Evolutionary conservation across 1,140 invertebrate species (phyloP).

Genomic region (Drosophila sp.): DNA sequence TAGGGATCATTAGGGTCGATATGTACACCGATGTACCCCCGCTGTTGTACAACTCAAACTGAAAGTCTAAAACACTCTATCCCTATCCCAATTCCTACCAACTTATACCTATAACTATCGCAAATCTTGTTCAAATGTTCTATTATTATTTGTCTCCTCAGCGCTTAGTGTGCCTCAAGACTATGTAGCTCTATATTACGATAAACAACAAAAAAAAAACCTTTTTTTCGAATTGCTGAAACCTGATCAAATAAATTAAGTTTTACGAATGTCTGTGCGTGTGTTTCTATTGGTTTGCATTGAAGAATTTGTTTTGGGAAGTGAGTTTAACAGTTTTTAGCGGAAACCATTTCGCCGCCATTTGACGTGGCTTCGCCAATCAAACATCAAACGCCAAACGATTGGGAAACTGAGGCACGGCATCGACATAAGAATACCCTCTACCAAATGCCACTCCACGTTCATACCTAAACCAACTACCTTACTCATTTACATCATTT

Average conservation of each 20-base stretch:
- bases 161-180: constrained; percentile 59
- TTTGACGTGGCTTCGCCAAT: background rate
- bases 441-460: no score
- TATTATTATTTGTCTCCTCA: constrained; percentile 32
- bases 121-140: constrained; percentile 15
- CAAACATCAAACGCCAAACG: no score
- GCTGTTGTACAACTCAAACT: constrained; percentile 52
- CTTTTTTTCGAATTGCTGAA: constrained; percentile 67
- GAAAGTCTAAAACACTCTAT: constrained; percentile 34
- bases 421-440: background rate
- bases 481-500: no score
- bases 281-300: constrained; percentile 28
- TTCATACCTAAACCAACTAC: no score
- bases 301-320: constrained; percentile 24
- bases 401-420: background rate
- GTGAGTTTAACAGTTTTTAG: background rate
- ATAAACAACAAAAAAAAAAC: constrained; percentile 52
- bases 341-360: background rate
- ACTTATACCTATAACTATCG: constrained; percentile 19
- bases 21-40: constrained; percentile 40
- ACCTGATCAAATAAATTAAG: constrained; percentile 76
- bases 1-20: constrained; percentile 52
- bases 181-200: constrained; percentile 76
- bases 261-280: constrained; percentile 59
- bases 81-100: constrained; percentile 51